phyloP scores from a whole-genome alignment of 2,888 invertebrate genomes.

The Cacoxenus indagator region DNA sequence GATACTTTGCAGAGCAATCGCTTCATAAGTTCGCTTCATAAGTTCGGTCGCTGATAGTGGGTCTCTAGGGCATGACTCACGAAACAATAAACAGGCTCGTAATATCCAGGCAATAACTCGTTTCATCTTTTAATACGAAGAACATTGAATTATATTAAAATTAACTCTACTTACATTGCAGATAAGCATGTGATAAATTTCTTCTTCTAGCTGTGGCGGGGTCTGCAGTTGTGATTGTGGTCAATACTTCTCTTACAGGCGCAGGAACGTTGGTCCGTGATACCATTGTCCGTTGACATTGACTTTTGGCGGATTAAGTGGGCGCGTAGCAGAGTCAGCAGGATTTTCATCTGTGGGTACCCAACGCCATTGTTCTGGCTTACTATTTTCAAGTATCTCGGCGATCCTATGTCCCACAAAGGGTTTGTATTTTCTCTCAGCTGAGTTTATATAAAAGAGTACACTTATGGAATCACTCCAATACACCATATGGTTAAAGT shows the following conservation, averaged over 20 bases:
- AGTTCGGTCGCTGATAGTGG: no score
- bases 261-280: no score
- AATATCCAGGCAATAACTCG: background rate
- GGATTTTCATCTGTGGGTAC: constrained; percentile 20
- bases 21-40: no score
- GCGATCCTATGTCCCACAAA: constrained; percentile 22
- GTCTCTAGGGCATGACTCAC: no score
- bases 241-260: no score
- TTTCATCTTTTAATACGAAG: background rate
- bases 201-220: background rate
- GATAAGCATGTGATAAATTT: background rate
- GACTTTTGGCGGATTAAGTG: no score
- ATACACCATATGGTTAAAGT: no score
- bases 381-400: constrained; percentile 15
- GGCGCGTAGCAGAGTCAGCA: constrained; percentile 18
- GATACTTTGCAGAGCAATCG: no score
- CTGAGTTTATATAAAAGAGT: background rate
- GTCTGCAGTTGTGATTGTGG: background rate
- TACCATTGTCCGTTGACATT: no score
- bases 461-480: constrained; percentile 14
- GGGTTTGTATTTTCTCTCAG: constrained; percentile 17
- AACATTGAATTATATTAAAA: background rate
- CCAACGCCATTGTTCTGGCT: constrained; percentile 21
- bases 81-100: background rate
- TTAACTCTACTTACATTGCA: background rate